Conservation (phyloP, 2,797 vertebrate species). For the Poecile montanus region DNA sequence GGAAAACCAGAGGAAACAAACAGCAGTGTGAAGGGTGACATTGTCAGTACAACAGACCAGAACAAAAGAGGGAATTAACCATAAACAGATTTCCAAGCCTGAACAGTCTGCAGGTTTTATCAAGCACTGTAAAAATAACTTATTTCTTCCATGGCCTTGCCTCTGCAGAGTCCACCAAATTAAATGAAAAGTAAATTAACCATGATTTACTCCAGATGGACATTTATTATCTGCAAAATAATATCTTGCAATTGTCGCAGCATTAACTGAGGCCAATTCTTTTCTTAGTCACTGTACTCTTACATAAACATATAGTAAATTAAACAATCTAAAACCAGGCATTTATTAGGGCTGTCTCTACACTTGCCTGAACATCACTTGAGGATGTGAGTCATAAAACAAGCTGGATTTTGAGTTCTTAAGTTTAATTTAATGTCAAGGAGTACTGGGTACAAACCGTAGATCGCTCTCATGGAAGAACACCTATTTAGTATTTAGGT, state of each 20-base stretch:
- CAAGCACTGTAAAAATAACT: background rate
- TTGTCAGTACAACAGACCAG: fast-evolving
- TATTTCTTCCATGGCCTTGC: background rate
- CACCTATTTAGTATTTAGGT: background rate
- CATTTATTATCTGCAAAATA: background rate
- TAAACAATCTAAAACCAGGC: background rate
- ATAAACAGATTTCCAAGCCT: background rate
- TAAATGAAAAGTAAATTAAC: slow-evolving; percentile 32
- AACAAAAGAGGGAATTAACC: background rate
- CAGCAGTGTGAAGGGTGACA: background rate
- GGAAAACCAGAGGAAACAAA: background rate
- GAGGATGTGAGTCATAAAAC: background rate
- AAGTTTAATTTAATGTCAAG: slow-evolving; percentile 1
- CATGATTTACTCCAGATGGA: slow-evolving; percentile 42
- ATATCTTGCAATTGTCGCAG: background rate
- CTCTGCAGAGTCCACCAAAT: slow-evolving; percentile 14
- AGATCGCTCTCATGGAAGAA: background rate
- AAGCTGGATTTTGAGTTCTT: background rate
- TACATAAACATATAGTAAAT: slow-evolving; percentile 26
- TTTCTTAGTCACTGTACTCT: background rate
- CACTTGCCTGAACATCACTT: background rate
- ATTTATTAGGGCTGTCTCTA: background rate
- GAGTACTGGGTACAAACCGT: background rate
- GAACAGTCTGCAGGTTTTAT: background rate
- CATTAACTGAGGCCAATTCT: background rate